A percentile compares a stretch with the other conserved stretches of the same genome.
Evolutionary conservation across 2,113 vertebrate genomes (phyloP).

Genomic region (Brevimyrus niger): DNA sequence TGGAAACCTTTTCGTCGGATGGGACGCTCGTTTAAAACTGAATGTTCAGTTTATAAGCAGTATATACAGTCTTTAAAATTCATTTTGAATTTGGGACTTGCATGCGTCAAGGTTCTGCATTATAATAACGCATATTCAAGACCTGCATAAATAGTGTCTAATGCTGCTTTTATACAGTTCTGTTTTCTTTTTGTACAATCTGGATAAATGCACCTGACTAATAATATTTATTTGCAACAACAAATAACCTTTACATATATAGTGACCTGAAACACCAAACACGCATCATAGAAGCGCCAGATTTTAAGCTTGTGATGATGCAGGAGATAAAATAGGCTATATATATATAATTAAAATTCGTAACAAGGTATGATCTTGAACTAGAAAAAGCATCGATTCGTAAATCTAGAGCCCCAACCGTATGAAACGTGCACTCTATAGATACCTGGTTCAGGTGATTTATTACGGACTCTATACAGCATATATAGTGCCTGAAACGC

Average conservation of each 20-base stretch:
- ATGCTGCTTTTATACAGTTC: neutral
- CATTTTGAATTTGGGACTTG: neutral
- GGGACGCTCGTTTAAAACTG: neutral
- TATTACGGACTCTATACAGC: neutral
- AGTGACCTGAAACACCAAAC: neutral
- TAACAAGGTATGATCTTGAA: neutral
- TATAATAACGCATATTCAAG: neutral
- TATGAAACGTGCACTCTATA: neutral
- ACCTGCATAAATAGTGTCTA: neutral
- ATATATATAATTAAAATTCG: neutral
- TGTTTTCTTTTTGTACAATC: neutral
- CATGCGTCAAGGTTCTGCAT: neutral
- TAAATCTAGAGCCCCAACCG: neutral
- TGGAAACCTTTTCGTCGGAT: neutral
- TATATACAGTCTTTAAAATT: neutral
- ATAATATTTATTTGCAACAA: neutral
- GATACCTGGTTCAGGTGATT: slow-evolving; percentile 10
- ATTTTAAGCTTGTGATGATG: neutral
- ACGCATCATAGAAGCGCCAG: neutral
- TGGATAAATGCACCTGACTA: neutral
- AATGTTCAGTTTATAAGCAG: neutral
- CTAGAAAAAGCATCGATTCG: neutral
- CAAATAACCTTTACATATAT: neutral
- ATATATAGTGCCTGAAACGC: neutral
- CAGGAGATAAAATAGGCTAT: neutral